phyloP scores from a whole-genome alignment of 2,113 vertebrate species.

The Phaethornis superciliosus region DNA sequence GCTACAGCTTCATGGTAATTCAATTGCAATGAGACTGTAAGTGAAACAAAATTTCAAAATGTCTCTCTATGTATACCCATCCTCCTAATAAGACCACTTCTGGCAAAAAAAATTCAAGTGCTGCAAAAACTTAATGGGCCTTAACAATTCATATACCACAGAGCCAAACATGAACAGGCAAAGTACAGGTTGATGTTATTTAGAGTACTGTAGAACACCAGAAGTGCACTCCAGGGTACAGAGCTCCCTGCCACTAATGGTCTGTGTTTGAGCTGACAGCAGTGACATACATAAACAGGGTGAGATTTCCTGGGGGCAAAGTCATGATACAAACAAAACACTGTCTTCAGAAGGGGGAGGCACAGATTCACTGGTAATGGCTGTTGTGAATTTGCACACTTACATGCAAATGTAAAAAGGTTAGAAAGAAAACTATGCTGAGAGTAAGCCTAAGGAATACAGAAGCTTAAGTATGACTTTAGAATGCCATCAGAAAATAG shows the following conservation, averaged over 20 bases:
- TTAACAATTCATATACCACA: slow-evolving; percentile 35
- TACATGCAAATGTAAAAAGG: not conserved
- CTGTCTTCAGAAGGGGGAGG: not conserved
- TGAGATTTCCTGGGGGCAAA: not conserved
- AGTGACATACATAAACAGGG: not conserved
- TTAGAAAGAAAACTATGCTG: not conserved
- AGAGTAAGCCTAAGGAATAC: not conserved
- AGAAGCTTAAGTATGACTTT: not conserved
- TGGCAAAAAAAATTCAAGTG: slow-evolving; percentile 59
- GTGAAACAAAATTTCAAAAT: slow-evolving; percentile 48
- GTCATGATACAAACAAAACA: not conserved
- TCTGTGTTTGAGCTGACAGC: not conserved
- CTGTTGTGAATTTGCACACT: not conserved
- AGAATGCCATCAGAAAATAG: not conserved
- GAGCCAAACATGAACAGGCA: not conserved
- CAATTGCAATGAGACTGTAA: slow-evolving; percentile 49
- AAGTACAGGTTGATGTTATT: slow-evolving; percentile 21
- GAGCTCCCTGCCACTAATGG: not conserved
- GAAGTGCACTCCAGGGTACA: slow-evolving; percentile 2
- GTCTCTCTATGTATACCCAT: slow-evolving; percentile 47
- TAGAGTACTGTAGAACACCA: not conserved
- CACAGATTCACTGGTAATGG: not conserved
- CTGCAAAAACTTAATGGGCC: slow-evolving; percentile 34
- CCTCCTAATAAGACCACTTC: slow-evolving; percentile 51
- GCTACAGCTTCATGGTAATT: slow-evolving; percentile 26